phyloP scores from a whole-genome alignment of 2,113 vertebrate genomes.

The Ceyx cyanopectus region DNA sequence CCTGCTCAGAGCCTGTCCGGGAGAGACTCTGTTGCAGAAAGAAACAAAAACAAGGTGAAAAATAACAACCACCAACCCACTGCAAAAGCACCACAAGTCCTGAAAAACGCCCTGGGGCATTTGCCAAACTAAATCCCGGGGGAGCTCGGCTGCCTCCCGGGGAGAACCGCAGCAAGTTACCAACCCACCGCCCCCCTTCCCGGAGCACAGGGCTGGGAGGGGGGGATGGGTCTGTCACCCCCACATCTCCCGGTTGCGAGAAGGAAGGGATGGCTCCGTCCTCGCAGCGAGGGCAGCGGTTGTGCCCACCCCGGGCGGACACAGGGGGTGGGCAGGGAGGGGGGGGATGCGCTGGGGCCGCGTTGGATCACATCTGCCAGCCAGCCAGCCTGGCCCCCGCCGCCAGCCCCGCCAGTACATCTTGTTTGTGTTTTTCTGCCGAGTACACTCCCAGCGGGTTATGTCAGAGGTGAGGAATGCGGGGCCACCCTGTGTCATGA shows the following conservation, averaged over 20 bases:
- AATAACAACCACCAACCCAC: not conserved
- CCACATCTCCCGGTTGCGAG: accelerated
- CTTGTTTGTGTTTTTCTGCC: constrained; percentile 73
- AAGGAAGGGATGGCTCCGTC: accelerated
- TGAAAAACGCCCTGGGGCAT: not conserved
- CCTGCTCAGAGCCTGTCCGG: not conserved
- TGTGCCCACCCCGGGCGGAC: not conserved
- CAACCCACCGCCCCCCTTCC: not conserved
- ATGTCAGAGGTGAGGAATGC: constrained; percentile 78
- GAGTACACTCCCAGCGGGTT: constrained; percentile 67
- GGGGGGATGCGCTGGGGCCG: not conserved
- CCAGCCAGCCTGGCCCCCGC: not conserved
- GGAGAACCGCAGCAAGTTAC: not conserved
- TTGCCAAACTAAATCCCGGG: not conserved
- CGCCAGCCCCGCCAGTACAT: constrained; percentile 61
- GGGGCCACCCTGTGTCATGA: constrained; percentile 73
- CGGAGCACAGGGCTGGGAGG: not conserved
- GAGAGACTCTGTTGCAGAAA: not conserved
- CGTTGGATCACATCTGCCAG: constrained; percentile 37
- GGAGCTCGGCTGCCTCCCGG: not conserved
- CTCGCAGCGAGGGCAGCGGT: not conserved
- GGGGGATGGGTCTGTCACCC: not conserved
- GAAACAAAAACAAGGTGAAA: not conserved
- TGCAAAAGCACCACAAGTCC: not conserved
- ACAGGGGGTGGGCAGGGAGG: too few relatives aligned